Percentiles rank a stretch among this genome's conserved stretches.
These are phyloP conservation scores for Nothoprocta pentlandii DNA, from an alignment of 2,113 vertebrate genomes.

Conservation along the genomic window DNA sequence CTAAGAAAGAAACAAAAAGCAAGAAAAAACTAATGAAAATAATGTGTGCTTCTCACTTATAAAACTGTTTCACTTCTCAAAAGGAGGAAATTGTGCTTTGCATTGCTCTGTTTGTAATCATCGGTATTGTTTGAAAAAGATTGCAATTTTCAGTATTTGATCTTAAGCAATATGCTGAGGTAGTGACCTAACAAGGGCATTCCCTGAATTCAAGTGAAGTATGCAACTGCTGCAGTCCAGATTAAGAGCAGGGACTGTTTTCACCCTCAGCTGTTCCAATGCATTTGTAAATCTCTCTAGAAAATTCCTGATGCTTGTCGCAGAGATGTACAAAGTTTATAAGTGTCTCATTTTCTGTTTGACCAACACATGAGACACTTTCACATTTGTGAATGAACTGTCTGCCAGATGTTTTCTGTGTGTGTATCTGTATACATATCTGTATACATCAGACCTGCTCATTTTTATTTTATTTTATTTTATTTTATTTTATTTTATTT, in stretches of 20 bases:
- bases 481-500: too few species aligned
- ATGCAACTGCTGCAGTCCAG: background rate
- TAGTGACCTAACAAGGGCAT: background rate
- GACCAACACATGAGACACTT: too few species aligned
- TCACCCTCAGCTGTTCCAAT: background rate
- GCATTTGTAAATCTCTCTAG: background rate
- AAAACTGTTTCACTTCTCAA: background rate
- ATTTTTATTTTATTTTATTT: background rate
- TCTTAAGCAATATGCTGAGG: background rate
- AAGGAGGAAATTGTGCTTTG: background rate
- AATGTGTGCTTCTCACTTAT: background rate
- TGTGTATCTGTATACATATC: background rate
- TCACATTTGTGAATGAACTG: background rate
- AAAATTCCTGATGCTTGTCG: background rate
- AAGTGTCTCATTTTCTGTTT: background rate
- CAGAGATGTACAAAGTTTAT: background rate
- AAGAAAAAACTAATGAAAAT: background rate
- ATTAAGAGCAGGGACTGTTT: background rate
- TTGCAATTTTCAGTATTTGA: background rate
- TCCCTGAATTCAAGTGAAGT: background rate
- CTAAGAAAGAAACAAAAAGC: background rate
- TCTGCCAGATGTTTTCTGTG: background rate
- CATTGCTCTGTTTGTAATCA: background rate
- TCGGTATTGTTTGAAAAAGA: background rate
- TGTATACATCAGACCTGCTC: background rate